Conservation (phyloP, 2,113 vertebrate genomes). For the Potamarius usumacintae region DNA sequence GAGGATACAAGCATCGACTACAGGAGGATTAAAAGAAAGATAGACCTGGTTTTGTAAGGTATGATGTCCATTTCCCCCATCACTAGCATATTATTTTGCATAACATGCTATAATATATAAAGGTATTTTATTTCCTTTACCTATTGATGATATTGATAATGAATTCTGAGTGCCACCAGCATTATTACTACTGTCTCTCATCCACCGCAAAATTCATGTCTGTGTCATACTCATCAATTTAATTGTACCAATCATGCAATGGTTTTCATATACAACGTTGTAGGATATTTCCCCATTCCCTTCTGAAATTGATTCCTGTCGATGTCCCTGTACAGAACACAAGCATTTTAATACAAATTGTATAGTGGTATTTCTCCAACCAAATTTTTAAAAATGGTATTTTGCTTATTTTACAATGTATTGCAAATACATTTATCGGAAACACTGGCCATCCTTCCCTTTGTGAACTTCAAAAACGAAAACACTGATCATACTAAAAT, state of each 20-base stretch:
- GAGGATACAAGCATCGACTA: not conserved
- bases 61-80: not conserved
- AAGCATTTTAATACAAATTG: not conserved
- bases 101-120: not conserved
- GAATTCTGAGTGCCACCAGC: not conserved
- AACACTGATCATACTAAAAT: constrained; percentile 7
- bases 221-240: not conserved
- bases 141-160: not conserved
- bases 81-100: not conserved
- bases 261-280: not conserved
- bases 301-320: not conserved
- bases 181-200: not conserved
- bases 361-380: not conserved
- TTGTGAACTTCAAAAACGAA: not conserved
- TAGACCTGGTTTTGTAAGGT: not conserved
- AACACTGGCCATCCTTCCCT: not conserved
- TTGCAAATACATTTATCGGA: not conserved
- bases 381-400: not conserved
- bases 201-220: not conserved
- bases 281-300: not conserved
- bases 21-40: not conserved
- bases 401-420: not conserved
- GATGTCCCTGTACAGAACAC: not conserved
- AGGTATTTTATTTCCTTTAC: not conserved
- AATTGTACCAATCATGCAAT: not conserved